A percentile compares a stretch with the other conserved stretches of the same genome.
Conservation (phyloP, 2,797 vertebrate genomes). For the Miichthys miiuy region DNA sequence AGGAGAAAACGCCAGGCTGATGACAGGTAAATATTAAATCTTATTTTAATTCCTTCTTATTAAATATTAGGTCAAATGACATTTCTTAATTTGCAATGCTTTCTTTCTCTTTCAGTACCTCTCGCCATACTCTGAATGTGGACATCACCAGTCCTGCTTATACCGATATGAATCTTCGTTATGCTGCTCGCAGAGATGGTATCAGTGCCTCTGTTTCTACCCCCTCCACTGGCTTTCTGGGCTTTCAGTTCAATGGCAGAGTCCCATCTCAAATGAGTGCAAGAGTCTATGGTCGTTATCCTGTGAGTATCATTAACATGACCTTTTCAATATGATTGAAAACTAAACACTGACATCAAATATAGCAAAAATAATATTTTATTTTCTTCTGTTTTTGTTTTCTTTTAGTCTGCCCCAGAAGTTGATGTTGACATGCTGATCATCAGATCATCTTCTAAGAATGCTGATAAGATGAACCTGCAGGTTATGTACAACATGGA, state of each 20-base stretch:
- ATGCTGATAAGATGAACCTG: constrained; percentile 77
- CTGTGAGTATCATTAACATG: constrained; percentile 81
- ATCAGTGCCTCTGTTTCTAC: constrained; percentile 77
- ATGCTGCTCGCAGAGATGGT: constrained; percentile 63
- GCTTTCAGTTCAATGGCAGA: constrained; percentile 74
- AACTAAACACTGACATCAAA: constrained; percentile 11
- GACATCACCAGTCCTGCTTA: constrained; percentile 82
- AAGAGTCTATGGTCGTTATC: constrained; percentile 85
- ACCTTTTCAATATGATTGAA: neutral
- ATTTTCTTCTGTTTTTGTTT: constrained; percentile 24
- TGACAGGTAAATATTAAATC: constrained; percentile 51
- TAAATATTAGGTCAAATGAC: neutral
- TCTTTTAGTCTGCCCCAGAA: constrained; percentile 85
- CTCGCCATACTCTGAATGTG: constrained; percentile 75
- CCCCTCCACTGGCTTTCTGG: constrained; percentile 83
- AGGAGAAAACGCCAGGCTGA: constrained; percentile 63
- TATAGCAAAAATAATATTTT: neutral
- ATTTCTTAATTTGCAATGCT: constrained; percentile 13
- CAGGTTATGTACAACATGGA: constrained; percentile 87
- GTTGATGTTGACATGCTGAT: constrained; percentile 86
- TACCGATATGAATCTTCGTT: constrained; percentile 77
- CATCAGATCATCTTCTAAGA: constrained; percentile 76
- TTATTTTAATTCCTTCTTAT: neutral
- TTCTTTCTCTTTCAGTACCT: constrained; percentile 59
- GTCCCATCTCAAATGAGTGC: constrained; percentile 69